These are phyloP conservation scores for Ephestia elutella DNA, from an alignment of 1,140 invertebrate genomes.

Conservation along the genomic window DNA sequence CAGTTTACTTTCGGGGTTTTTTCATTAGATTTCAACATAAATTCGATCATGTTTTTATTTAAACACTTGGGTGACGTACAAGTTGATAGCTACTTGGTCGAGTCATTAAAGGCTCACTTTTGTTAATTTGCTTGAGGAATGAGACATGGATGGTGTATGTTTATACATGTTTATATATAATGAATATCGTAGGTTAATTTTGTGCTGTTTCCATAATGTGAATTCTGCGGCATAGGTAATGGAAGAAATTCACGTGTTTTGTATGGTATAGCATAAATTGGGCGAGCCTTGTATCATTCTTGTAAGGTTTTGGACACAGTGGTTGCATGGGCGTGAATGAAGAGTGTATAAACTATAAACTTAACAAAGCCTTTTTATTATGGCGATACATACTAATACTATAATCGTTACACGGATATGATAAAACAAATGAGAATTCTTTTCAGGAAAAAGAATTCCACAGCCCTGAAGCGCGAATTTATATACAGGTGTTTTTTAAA, in stretches of 20 bases:
- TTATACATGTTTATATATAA: slow-evolving; percentile 73
- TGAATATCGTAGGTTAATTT: slow-evolving; percentile 72
- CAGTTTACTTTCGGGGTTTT: neutral
- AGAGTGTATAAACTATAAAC: too few species aligned
- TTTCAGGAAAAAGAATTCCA: too few species aligned
- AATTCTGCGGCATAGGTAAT: slow-evolving; percentile 21
- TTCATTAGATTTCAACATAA: too few species aligned
- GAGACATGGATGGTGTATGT: slow-evolving; percentile 66
- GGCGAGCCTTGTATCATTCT: slow-evolving; percentile 26
- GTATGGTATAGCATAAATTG: slow-evolving; percentile 19
- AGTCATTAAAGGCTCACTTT: slow-evolving; percentile 43
- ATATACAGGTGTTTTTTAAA: too few species aligned
- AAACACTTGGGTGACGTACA: too few species aligned
- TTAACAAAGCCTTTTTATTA: too few species aligned
- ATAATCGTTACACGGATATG: too few species aligned
- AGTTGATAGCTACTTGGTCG: neutral
- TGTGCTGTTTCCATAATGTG: slow-evolving; percentile 46
- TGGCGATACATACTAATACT: too few species aligned
- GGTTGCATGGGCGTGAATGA: neutral
- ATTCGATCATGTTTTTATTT: too few species aligned
- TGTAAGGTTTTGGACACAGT: slow-evolving; percentile 10
- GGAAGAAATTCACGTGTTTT: slow-evolving; percentile 21
- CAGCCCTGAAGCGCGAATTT: too few species aligned
- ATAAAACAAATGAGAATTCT: too few species aligned
- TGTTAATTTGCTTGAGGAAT: slow-evolving; percentile 59